These are phyloP conservation scores for Thera obeliscata DNA, from an alignment of 2,888 invertebrate species.

Conservation along the genomic window DNA sequence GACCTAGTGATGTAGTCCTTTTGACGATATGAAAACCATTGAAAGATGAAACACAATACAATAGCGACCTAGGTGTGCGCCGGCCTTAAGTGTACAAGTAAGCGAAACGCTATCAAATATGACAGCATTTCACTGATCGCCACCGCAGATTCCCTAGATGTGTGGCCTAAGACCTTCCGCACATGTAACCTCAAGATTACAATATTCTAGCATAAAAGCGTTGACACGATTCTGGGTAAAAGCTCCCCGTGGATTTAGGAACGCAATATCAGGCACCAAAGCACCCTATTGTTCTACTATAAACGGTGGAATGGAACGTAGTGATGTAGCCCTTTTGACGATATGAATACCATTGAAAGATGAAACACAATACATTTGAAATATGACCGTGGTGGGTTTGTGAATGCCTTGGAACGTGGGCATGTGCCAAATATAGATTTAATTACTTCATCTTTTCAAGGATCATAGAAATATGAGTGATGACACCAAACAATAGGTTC, in stretches of 20 bases:
- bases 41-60: no score
- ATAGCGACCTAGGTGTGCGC: no score
- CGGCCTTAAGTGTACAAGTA: no score
- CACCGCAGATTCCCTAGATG: no score
- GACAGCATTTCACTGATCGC: no score
- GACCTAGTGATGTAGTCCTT: no score
- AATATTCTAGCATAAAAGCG: constrained; percentile 8
- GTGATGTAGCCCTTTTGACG: constrained; percentile 4
- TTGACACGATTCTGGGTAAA: constrained; percentile 16
- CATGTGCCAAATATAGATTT: not conserved
- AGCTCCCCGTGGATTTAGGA: constrained; percentile 18
- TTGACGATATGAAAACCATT: no score
- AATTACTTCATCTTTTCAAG: not conserved
- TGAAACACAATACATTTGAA: constrained; percentile 2
- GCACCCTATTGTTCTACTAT: constrained; percentile 19
- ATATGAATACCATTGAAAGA: not conserved
- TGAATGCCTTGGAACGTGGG: not conserved
- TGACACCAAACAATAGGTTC: no score
- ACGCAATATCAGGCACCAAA: constrained; percentile 21
- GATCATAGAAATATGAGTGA: not conserved
- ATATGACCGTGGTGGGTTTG: constrained; percentile 1
- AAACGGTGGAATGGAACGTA: constrained; percentile 8
- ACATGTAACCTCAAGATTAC: constrained; percentile 8
- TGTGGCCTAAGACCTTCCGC: not conserved
- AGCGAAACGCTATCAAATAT: no score